Base-by-base conservation (phyloP, 2,113 vertebrate species). In the Chaenogobius annularis region DNA sequence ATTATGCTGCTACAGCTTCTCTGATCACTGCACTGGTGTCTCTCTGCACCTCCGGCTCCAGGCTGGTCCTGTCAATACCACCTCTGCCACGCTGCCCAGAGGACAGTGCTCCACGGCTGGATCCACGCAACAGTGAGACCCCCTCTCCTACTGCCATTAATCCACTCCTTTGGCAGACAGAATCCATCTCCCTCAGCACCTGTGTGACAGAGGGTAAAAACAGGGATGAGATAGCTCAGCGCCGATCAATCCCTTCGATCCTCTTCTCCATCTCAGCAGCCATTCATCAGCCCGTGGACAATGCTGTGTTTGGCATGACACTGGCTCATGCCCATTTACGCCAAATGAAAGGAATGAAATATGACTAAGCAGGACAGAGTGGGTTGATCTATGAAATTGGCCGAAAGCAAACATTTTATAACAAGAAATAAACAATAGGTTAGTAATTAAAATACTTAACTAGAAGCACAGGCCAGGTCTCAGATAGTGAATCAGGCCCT, bases 191-290 rank as follows among this genome's bases (percentile, higher is more conserved):
- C 88, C 89, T 83, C 58, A 80, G 91, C 90, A 87, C 83, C 88
- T 87, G 85, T 91, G 89, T 92, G 93, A 93, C 91, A 92, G 91
- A 89, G 87, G 89, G 88, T 91, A 93, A 92, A 93, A 94, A 90
- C 88, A 86, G 87, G 84, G 83, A 90, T 89, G 89, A 93, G 90
- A 91, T 92, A 91, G 87, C 81, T 73, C 75, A 85, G 70, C 52
- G 70, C 35, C 46, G 89, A 93, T 93, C 93, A 92, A 93, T 93
- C 83, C 77, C 86, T 93, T 94, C 90, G 91, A 93, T 93, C 85
- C 80, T 68, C 61, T 72, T 79, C 87, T 85, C 81, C 84, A 77
- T 88, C 91, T 86, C 89, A 76, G 80, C 80, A 87, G 83, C 80
- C 84, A 82, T 92, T 91, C 91, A 90, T 93, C 88, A 91, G 85